Percentiles rank a stretch among this genome's conserved stretches.
These are phyloP conservation scores for Hyppa rectilinea DNA, from an alignment of 2,888 invertebrate species.

Conservation along the genomic window DNA sequence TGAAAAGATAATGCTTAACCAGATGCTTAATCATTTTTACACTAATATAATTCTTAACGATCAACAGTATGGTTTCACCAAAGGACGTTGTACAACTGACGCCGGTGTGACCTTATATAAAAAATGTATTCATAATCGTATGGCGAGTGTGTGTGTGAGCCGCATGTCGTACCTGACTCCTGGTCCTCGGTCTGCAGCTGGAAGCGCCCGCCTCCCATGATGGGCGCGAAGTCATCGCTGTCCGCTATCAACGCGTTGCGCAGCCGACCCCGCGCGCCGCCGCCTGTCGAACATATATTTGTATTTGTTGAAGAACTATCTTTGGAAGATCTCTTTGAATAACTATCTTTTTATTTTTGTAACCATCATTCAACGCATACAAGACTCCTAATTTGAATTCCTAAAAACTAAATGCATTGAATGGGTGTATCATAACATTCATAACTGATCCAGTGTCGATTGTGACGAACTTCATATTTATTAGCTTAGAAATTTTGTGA, in stretches of 20 bases:
- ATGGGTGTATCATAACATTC: neutral
- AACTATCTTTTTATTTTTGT: no score
- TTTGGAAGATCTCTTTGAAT: neutral
- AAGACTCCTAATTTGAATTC: neutral
- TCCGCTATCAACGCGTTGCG: slow-evolving; percentile 94
- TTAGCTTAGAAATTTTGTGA: neutral
- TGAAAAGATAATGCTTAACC: no score
- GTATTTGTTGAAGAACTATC: neutral
- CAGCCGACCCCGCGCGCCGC: slow-evolving; percentile 86
- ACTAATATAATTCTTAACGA: no score
- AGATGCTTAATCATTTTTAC: no score
- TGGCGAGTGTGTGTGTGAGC: neutral
- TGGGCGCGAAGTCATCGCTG: slow-evolving; percentile 94
- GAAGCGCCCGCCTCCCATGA: slow-evolving; percentile 92
- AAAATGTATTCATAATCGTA: neutral
- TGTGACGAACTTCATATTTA: neutral
- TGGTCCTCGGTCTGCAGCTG: slow-evolving; percentile 94
- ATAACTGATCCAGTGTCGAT: neutral
- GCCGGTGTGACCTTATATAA: no score
- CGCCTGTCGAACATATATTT: slow-evolving; percentile 60
- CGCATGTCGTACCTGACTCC: slow-evolving; percentile 85
- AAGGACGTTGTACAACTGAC: no score
- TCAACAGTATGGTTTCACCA: no score
- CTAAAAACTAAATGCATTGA: neutral
- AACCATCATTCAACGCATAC: neutral